phyloP scores from a whole-genome alignment of 2,888 invertebrate species.

The Melolontha melolontha region DNA sequence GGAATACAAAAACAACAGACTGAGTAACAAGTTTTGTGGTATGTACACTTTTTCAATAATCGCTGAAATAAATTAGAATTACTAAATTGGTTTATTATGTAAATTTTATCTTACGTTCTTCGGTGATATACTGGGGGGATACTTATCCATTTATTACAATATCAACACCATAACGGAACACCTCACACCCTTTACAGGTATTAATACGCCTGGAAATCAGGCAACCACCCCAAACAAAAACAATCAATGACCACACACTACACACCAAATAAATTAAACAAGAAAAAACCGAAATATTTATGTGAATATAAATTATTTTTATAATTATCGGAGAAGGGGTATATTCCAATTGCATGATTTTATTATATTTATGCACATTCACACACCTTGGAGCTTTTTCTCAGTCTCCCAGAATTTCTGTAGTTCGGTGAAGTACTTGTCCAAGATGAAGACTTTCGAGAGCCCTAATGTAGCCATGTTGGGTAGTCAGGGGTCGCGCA shows the following conservation, averaged over 20 bases:
- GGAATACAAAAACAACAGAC: too few relatives aligned
- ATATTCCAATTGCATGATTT: slow-evolving; percentile 22
- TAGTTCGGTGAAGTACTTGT: slow-evolving; percentile 96
- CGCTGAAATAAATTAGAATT: background rate
- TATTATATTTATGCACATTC: slow-evolving; percentile 13
- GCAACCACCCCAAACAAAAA: slow-evolving; percentile 40
- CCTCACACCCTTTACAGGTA: slow-evolving; percentile 27
- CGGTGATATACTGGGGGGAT: slow-evolving; percentile 8
- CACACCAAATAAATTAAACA: slow-evolving; percentile 22
- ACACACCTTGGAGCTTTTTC: slow-evolving; percentile 94
- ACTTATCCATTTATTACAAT: slow-evolving; percentile 24
- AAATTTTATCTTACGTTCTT: slow-evolving; percentile 39
- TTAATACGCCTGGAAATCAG: slow-evolving; percentile 30
- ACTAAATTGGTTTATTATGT: slow-evolving; percentile 10
- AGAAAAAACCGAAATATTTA: slow-evolving; percentile 1
- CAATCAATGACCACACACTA: slow-evolving; percentile 39
- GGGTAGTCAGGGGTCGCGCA: slow-evolving; percentile 55
- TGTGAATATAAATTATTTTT: slow-evolving; percentile 21
- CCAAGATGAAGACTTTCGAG: slow-evolving; percentile 96
- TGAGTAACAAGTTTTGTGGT: background rate
- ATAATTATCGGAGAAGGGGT: slow-evolving; percentile 22
- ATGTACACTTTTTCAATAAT: background rate
- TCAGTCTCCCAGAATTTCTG: slow-evolving; percentile 98
- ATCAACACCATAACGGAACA: slow-evolving; percentile 33
- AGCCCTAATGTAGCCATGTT: slow-evolving; percentile 95